Evolutionary conservation across 37 sponge, comb jelly and placozoan species (phyloP).

Genomic region (Bolinopsis microptera): DNA sequence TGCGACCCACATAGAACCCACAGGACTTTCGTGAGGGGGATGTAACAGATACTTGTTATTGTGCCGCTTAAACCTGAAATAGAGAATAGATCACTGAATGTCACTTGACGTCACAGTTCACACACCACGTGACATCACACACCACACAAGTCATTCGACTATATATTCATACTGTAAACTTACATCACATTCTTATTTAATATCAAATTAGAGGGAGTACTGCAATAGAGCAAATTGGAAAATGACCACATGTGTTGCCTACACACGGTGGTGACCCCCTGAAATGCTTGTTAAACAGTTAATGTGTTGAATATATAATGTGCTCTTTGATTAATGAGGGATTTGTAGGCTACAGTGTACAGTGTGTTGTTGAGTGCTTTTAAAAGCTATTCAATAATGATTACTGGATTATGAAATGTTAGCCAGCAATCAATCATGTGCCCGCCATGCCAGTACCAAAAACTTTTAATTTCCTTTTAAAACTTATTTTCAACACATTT

Average conservation of each 20-base stretch:
- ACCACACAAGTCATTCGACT: too few species aligned
- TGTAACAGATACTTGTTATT: constrained; percentile 6
- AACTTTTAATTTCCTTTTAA: too few species aligned
- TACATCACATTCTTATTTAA: too few species aligned
- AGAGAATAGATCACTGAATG: not conserved
- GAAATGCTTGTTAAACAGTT: not conserved
- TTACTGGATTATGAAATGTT: not conserved
- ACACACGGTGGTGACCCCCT: too few species aligned
- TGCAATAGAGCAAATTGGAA: not conserved
- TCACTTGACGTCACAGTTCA: not conserved
- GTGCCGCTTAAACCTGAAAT: constrained; percentile 46
- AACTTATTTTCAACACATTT: too few species aligned
- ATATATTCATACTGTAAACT: too few species aligned
- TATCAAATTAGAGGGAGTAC: too few species aligned
- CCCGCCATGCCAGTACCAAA: too few species aligned
- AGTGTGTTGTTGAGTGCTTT: not conserved
- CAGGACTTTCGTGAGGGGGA: constrained; percentile 16
- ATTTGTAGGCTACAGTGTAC: not conserved
- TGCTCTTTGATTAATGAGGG: not conserved
- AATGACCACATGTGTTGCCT: too few species aligned
- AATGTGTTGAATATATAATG: not conserved
- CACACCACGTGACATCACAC: not conserved
- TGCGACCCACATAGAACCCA: constrained; percentile 41
- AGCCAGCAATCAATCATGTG: not conserved
- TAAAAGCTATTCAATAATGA: not conserved